phyloP scores from a whole-genome alignment of 1,140 invertebrate species.

The Ips nitidus region DNA sequence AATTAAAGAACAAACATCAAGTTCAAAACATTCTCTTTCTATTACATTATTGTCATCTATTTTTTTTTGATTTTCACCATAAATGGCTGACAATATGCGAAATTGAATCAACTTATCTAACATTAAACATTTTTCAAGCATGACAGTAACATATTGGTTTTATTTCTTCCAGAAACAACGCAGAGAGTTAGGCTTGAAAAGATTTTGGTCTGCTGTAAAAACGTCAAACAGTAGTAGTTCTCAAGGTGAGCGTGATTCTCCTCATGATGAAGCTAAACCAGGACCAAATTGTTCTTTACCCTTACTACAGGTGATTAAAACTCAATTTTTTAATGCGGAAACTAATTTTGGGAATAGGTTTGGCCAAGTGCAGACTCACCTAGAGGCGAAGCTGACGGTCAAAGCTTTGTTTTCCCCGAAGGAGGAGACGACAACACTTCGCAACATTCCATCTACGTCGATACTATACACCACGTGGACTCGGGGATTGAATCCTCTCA shows the following conservation, averaged over 20 bases:
- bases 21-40: too few species aligned
- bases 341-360: conserved; percentile 46
- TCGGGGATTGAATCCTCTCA: conserved; percentile 72
- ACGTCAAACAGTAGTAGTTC: conserved; percentile 51
- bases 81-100: too few species aligned
- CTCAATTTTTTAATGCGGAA: not conserved
- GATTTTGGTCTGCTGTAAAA: conserved; percentile 56
- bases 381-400: conserved; percentile 66
- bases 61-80: too few species aligned
- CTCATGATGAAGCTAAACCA: conserved; percentile 42
- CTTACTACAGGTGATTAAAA: conserved; percentile 59
- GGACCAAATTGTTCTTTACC: conserved; percentile 60
- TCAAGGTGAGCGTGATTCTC: conserved; percentile 38
- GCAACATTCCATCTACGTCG: conserved; percentile 51
- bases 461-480: conserved; percentile 53
- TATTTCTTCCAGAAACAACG: conserved; percentile 57
- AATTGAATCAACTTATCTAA: too few species aligned
- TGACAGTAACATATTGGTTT: not conserved
- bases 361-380: conserved; percentile 66
- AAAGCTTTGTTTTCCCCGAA: conserved; percentile 66
- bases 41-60: too few species aligned
- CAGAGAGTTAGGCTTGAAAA: conserved; percentile 59
- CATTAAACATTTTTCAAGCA: too few species aligned
- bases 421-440: conserved; percentile 55
- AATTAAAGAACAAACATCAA: too few species aligned